phyloP scores from a whole-genome alignment of 1,140 invertebrate species.

The Pararge aegeria region DNA sequence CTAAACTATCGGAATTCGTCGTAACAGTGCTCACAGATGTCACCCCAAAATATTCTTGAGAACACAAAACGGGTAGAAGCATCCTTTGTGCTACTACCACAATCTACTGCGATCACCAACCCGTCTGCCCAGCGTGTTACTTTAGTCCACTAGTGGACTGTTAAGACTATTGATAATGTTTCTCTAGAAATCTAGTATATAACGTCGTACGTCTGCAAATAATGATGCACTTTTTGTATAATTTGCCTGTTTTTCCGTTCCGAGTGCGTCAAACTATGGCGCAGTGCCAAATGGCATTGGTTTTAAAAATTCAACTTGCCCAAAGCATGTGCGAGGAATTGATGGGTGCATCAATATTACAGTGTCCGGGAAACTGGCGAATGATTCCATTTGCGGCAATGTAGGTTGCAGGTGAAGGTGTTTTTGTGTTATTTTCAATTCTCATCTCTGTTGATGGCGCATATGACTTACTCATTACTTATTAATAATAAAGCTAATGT shows the following conservation, averaged over 20 bases:
- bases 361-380: slow-evolving; percentile 4
- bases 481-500: too few relatives aligned
- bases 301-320: slow-evolving; percentile 14
- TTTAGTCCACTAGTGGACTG: too few relatives aligned
- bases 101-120: too few relatives aligned
- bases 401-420: background rate
- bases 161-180: too few relatives aligned
- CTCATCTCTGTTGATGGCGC: background rate
- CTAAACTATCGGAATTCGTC: too few relatives aligned
- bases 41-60: too few relatives aligned
- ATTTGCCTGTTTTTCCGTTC: slow-evolving; percentile 1
- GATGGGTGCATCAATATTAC: slow-evolving; percentile 15
- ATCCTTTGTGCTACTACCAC: too few relatives aligned
- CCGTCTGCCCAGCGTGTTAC: too few relatives aligned
- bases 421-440: background rate
- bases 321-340: slow-evolving; percentile 9
- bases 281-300: slow-evolving; percentile 3
- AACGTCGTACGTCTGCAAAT: background rate
- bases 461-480: background rate
- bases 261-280: slow-evolving; percentile 5
- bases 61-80: too few relatives aligned
- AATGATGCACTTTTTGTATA: slow-evolving; percentile 7
- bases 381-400: slow-evolving; percentile 4
- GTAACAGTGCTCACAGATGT: too few relatives aligned
- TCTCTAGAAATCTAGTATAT: background rate